phyloP scores from a whole-genome alignment of 2,113 vertebrate genomes.

The Chroicocephalus ridibundus region DNA sequence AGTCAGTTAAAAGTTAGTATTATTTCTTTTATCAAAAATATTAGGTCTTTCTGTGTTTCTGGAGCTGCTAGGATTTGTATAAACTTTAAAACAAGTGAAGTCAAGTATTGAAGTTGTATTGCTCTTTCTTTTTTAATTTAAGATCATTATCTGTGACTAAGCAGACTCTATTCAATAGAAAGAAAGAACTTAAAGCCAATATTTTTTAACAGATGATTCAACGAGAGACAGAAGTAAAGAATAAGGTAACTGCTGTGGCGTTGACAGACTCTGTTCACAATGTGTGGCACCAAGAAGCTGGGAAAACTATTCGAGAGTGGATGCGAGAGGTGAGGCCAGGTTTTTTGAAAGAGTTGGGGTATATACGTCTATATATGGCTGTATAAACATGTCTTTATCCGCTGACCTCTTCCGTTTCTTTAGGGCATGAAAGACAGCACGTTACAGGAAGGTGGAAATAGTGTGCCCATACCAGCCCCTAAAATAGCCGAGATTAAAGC shows the following conservation, averaged over 20 bases:
- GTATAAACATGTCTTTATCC: not conserved
- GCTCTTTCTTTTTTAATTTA: slow-evolving; percentile 48
- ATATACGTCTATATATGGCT: not conserved
- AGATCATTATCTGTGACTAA: slow-evolving; percentile 66
- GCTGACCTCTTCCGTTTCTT: not conserved
- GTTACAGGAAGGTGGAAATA: not conserved
- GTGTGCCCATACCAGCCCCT: not conserved
- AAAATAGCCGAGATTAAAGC: slow-evolving; percentile 16
- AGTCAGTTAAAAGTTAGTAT: slow-evolving; percentile 63
- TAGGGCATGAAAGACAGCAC: not conserved
- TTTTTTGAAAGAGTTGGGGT: not conserved
- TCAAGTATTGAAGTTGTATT: slow-evolving; percentile 35
- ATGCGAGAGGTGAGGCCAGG: slow-evolving; percentile 88
- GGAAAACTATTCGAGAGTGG: slow-evolving; percentile 93
- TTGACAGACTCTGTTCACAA: slow-evolving; percentile 97
- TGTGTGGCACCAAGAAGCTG: slow-evolving; percentile 95
- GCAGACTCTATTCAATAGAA: slow-evolving; percentile 26
- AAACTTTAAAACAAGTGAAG: slow-evolving; percentile 61
- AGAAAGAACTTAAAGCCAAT: slow-evolving; percentile 50
- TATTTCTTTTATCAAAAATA: slow-evolving; percentile 70
- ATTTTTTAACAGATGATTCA: slow-evolving; percentile 92
- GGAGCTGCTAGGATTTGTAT: slow-evolving; percentile 21
- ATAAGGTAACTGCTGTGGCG: slow-evolving; percentile 90
- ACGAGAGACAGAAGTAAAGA: slow-evolving; percentile 91
- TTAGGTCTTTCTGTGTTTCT: slow-evolving; percentile 59